These are phyloP conservation scores for Geopemphigus sp. DNA, from an alignment of 1,140 invertebrate genomes.

Conservation along the genomic window DNA sequence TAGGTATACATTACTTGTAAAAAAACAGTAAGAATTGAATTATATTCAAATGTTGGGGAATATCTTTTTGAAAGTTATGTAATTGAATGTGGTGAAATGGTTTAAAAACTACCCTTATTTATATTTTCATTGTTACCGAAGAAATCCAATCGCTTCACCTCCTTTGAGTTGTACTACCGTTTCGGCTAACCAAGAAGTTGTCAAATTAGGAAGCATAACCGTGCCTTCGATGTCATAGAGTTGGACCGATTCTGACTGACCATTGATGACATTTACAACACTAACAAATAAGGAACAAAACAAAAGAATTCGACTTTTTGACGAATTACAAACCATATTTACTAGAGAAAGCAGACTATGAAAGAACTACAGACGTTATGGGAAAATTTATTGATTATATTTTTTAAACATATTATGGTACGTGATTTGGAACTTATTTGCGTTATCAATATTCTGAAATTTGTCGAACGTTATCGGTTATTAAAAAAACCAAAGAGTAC, in stretches of 20 bases:
- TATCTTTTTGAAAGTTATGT: too few species aligned
- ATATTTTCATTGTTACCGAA: constrained; percentile 60
- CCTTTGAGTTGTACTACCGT: constrained; percentile 83
- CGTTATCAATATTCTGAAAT: background rate
- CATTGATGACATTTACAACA: background rate
- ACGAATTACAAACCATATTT: constrained; percentile 19
- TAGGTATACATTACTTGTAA: too few species aligned
- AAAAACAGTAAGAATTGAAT: too few species aligned
- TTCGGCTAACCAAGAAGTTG: constrained; percentile 67
- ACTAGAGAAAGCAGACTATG: background rate
- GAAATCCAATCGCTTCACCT: constrained; percentile 80
- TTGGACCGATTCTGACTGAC: constrained; percentile 30
- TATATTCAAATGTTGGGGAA: too few species aligned
- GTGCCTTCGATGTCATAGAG: constrained; percentile 60
- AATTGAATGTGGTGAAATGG: too few species aligned
- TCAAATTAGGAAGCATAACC: constrained; percentile 70
- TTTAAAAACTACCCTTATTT: too few species aligned
- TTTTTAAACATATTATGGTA: background rate
- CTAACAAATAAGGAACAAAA: background rate
- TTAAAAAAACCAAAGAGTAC: background rate
- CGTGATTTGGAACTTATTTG: background rate
- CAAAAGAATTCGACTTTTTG: background rate
- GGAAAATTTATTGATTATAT: background rate
- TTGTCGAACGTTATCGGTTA: background rate
- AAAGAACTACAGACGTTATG: too few species aligned